Base-by-base conservation (phyloP, 2,888 invertebrate genomes). In the Odontocolon sp. region DNA sequence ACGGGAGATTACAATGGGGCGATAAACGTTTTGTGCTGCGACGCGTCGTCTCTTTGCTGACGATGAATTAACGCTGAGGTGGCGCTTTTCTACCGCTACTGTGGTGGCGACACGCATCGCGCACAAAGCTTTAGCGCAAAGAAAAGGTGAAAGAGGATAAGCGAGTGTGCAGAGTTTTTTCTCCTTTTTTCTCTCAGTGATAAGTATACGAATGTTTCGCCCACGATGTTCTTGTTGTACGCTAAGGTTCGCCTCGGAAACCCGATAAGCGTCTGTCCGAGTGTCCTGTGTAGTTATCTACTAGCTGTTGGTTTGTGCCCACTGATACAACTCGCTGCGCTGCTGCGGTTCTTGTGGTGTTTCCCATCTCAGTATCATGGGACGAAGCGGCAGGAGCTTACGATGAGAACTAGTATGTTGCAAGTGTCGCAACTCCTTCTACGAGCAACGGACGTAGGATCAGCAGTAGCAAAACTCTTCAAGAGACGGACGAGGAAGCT, bases 181-280 rank as follows among this genome's bases (percentile, higher is more conserved):
- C 28, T 9, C 14, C 3, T 47, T 36, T 63, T 26, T 50, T n/a
- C 26, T 23, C 9, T 14, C 1, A 4, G 61, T 59, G 79, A 79
- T 81, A 81, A 78, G 74, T 75, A 3, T 18, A 80, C 79, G 79
- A 75, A 83, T 81, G 80, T 73, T 75, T 76, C 80, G 79, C 83
- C 80, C 64, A 83, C 83, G 79, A 74, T 57, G 18, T 36, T 31
- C 73, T 64, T 79, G 83, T 81, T 77, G 63, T 61, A 73, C 68
- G 36, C 68, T 64, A 77, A 80, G 78, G 76, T 57, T 80, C 36
- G 70, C 68, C 50, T 68, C 66, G 63, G 59, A 54, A 16, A 40
- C 66, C 31, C 66, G 81, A 81, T 78, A 82, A 82, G 70, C 42
- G 52, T 56, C 21, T 33, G 57, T 56, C 40, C 59, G 42, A 16